These are phyloP conservation scores for Pelecanus crispus DNA, from an alignment of 2,113 vertebrate genomes.

Conservation along the genomic window DNA sequence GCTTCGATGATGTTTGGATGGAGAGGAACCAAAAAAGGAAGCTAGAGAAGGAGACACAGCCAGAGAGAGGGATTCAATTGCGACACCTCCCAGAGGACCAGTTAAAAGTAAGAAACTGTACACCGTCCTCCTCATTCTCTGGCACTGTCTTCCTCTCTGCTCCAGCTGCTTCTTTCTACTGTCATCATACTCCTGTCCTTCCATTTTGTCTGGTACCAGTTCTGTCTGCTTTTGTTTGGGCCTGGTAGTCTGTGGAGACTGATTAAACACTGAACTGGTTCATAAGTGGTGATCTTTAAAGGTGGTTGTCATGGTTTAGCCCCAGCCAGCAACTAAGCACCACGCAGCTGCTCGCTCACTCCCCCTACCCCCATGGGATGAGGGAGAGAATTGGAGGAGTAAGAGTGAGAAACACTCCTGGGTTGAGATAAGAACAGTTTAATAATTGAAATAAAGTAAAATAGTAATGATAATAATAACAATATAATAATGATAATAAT, in stretches of 20 bases:
- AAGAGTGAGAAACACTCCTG: too few relatives aligned
- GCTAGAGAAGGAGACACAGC: conserved; percentile 64
- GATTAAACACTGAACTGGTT: not conserved
- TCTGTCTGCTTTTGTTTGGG: not conserved
- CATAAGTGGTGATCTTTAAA: not conserved
- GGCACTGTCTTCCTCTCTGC: not conserved
- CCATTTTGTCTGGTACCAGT: not conserved
- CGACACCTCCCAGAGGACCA: conserved; percentile 34
- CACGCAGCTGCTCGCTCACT: too few relatives aligned
- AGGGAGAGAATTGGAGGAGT: too few relatives aligned
- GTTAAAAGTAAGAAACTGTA: conserved; percentile 75
- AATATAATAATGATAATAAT: too few relatives aligned
- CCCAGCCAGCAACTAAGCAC: too few relatives aligned
- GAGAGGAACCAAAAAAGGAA: conserved; percentile 77
- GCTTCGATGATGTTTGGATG: conserved; percentile 85
- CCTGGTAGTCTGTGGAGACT: not conserved
- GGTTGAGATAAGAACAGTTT: too few relatives aligned
- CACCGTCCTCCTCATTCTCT: not conserved
- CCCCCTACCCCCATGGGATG: too few relatives aligned
- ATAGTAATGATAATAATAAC: too few relatives aligned
- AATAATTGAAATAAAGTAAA: too few relatives aligned
- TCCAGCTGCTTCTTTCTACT: conserved; percentile 1
- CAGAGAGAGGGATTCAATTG: conserved; percentile 53
- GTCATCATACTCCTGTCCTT: not conserved
- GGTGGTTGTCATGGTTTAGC: too few relatives aligned